Percentiles rank a stretch among this genome's conserved stretches.
Conservation (phyloP, 2,797 vertebrate genomes). For the Siniperca obscura region DNA sequence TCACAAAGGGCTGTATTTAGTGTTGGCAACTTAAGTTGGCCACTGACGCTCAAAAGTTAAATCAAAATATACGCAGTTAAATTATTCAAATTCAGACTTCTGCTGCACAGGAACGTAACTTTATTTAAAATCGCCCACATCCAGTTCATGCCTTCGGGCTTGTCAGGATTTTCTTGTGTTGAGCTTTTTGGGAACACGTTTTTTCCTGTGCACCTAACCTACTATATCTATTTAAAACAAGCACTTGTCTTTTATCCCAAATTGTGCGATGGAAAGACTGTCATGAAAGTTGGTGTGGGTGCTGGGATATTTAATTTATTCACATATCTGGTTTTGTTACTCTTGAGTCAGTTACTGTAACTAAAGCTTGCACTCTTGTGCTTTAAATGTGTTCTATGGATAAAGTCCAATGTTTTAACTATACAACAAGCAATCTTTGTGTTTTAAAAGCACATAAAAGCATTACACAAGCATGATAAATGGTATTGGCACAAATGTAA, state of each 20-base stretch:
- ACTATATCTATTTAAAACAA: constrained; percentile 16
- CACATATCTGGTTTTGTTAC: neutral
- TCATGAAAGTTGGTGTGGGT: neutral
- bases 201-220: constrained; percentile 6
- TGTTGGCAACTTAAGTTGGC: neutral
- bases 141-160: constrained; percentile 3
- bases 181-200: constrained; percentile 14
- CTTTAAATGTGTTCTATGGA: neutral
- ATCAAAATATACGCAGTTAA: neutral
- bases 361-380: neutral
- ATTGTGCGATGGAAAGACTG: neutral
- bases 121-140: constrained; percentile 11
- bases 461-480: neutral
- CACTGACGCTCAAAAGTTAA: constrained; percentile 1
- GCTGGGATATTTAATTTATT: neutral
- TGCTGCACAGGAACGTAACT: constrained; percentile 1
- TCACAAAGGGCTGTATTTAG: constrained; percentile 38
- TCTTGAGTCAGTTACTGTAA: neutral
- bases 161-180: constrained; percentile 3
- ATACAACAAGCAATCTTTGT: neutral
- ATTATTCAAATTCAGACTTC: constrained; percentile 9
- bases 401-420: neutral
- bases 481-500: neutral
- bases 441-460: neutral
- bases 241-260: neutral